Evolutionary conservation across 2,113 vertebrate genomes (phyloP).

Genomic region (Pelecanoides urinatrix): DNA sequence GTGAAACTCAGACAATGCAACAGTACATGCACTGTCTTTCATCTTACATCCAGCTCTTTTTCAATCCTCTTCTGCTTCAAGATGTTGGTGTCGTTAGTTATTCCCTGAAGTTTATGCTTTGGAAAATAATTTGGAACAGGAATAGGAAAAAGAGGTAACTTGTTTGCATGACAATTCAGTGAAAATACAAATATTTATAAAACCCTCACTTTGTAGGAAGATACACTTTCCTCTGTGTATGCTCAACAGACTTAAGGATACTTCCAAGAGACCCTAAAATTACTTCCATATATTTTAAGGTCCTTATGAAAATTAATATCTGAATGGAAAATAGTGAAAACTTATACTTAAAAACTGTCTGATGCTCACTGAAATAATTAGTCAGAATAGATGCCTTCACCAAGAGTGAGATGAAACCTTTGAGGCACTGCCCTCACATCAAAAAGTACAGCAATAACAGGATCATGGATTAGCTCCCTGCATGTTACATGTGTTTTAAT

Average conservation of each 20-base stretch:
- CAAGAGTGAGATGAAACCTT: neutral
- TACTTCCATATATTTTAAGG: neutral
- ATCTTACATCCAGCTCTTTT: neutral
- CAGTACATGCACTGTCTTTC: no score
- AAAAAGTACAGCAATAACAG: neutral
- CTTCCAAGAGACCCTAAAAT: neutral
- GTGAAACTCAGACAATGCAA: neutral
- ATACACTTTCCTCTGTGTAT: neutral
- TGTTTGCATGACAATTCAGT: neutral
- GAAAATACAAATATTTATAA: neutral
- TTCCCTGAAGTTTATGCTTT: neutral
- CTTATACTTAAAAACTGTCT: neutral
- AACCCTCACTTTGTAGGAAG: neutral
- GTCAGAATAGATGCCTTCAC: neutral
- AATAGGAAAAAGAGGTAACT: neutral
- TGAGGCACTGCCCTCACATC: neutral
- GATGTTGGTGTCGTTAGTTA: neutral
- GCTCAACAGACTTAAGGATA: neutral
- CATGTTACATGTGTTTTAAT: neutral
- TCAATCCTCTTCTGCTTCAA: neutral
- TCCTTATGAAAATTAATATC: neutral
- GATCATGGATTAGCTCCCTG: neutral
- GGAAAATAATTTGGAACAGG: neutral
- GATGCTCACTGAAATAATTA: neutral
- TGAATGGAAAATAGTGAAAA: neutral